phyloP scores from a whole-genome alignment of 2,888 invertebrate species.

The Athetis lepigone region DNA sequence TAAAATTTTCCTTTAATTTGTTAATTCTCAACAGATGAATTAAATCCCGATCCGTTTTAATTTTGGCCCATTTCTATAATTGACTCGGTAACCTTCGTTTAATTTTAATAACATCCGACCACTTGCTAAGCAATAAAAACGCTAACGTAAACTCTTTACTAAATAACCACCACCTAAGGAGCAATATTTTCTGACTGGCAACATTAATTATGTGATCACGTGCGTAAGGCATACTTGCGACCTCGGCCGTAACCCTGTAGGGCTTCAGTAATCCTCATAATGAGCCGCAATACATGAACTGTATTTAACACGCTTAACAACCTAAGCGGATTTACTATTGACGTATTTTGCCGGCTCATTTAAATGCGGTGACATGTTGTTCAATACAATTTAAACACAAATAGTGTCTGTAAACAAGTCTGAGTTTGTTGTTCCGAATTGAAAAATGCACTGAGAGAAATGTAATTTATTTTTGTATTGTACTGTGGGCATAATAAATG shows the following conservation, averaged over 20 bases:
- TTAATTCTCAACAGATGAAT: neutral
- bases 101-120: slow-evolving; percentile 13
- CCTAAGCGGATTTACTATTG: slow-evolving; percentile 62
- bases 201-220: slow-evolving; percentile 45
- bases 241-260: slow-evolving; percentile 73
- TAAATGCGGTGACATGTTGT: slow-evolving; percentile 41
- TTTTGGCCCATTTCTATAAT: neutral
- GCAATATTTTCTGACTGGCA: slow-evolving; percentile 46
- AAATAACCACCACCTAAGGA: slow-evolving; percentile 24
- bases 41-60: no score
- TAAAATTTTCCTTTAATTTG: neutral
- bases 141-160: neutral
- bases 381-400: slow-evolving; percentile 14
- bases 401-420: slow-evolving; percentile 7
- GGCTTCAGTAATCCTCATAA: slow-evolving; percentile 74
- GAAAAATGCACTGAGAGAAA: slow-evolving; percentile 16
- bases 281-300: slow-evolving; percentile 62
- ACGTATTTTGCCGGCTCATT: slow-evolving; percentile 54
- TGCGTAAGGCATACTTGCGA: slow-evolving; percentile 46
- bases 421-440: slow-evolving; percentile 31
- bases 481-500: neutral
- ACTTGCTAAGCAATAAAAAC: slow-evolving; percentile 35
- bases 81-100: neutral
- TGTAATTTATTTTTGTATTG: slow-evolving; percentile 8
- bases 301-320: slow-evolving; percentile 64